Percentiles rank a stretch among this genome's conserved stretches.
Evolutionary conservation across 2,797 vertebrate genomes (phyloP).

Genomic region (Mus spretus): DNA sequence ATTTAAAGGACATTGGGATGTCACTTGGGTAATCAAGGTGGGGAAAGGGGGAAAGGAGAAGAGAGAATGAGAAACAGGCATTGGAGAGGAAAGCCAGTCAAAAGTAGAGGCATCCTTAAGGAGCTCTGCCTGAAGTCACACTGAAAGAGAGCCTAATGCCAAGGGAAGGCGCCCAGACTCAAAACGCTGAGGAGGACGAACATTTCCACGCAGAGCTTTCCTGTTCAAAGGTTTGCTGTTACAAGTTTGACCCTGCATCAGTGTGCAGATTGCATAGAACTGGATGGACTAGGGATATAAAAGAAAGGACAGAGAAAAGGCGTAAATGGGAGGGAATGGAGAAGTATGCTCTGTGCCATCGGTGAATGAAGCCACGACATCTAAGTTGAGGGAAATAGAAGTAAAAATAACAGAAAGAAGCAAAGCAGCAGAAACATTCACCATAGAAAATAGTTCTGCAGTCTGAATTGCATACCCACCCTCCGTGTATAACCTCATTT

Average conservation of each 20-base stretch:
- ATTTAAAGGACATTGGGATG: not conserved
- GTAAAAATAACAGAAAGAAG: constrained; percentile 4
- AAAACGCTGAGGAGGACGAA: not conserved
- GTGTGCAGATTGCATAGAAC: not conserved
- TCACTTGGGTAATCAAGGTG: not conserved
- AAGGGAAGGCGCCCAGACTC: not conserved
- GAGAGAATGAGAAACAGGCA: not conserved
- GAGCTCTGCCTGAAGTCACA: not conserved
- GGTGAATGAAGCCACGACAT: not conserved
- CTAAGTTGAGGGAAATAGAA: not conserved
- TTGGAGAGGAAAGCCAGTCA: not conserved
- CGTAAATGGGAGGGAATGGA: not conserved
- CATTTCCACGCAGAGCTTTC: not conserved
- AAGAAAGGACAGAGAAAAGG: not conserved
- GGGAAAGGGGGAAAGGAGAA: not conserved
- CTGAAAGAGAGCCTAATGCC: not conserved
- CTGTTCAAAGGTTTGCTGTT: not conserved
- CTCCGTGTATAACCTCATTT: not conserved
- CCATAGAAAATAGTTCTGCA: not conserved
- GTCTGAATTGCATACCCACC: not conserved
- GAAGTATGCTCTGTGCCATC: not conserved
- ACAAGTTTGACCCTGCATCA: not conserved
- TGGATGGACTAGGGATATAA: not conserved
- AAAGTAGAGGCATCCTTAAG: not conserved
- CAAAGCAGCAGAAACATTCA: not conserved